A percentile compares a stretch with the other conserved stretches of the same genome.
phyloP scores from a whole-genome alignment of 2,888 invertebrate species.

The Ypsolopha scabrella region DNA sequence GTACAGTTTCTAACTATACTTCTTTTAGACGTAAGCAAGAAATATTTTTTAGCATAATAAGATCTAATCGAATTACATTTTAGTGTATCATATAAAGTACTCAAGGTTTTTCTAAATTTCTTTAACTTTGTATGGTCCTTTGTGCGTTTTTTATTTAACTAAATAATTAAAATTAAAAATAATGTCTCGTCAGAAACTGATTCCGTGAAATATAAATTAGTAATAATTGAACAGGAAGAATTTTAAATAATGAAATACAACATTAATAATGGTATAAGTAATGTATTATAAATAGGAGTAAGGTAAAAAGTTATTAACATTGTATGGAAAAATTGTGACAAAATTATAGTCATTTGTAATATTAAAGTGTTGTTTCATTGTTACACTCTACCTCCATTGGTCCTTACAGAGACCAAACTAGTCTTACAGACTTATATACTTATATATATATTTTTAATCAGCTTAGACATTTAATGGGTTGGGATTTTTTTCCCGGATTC shows the following conservation, averaged over 20 bases:
- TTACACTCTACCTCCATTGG: not conserved
- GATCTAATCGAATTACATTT: conserved; percentile 69
- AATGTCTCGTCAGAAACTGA: conserved; percentile 49
- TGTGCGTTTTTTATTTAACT: conserved; percentile 40
- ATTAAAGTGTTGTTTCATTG: conserved; percentile 62
- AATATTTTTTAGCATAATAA: conserved; percentile 65
- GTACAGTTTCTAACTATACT: conserved; percentile 67
- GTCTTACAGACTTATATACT: too few species aligned
- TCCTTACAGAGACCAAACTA: too few species aligned
- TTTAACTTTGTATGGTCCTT: conserved; percentile 51
- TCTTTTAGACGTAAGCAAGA: conserved; percentile 65
- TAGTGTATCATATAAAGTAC: conserved; percentile 58
- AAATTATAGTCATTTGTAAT: conserved; percentile 73
- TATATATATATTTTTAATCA: too few species aligned
- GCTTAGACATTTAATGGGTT: too few species aligned
- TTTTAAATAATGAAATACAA: conserved; percentile 65
- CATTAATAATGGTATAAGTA: conserved; percentile 62
- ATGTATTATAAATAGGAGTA: conserved; percentile 68
- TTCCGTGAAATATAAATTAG: conserved; percentile 58
- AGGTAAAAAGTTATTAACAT: conserved; percentile 71
- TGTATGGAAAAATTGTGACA: conserved; percentile 72
- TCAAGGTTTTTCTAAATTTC: conserved; percentile 51
- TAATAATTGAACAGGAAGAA: conserved; percentile 57
- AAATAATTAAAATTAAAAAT: conserved; percentile 12
- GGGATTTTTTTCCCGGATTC: too few species aligned